phyloP scores from a whole-genome alignment of 2,888 invertebrate species.

The Ophion costatus region DNA sequence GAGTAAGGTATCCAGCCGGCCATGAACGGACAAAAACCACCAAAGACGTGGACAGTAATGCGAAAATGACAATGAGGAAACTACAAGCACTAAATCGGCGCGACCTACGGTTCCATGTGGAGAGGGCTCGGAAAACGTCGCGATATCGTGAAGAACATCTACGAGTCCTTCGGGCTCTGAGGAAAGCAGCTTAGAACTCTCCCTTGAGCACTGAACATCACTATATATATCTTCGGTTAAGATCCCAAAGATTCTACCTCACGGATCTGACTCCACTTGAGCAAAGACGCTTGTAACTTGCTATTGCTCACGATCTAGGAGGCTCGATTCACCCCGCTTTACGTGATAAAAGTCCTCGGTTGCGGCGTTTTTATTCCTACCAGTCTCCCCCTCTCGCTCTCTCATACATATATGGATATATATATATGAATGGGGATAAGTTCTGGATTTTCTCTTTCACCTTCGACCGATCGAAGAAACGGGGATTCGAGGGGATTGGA shows the following conservation, averaged over 20 bases:
- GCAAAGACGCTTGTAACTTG: neutral
- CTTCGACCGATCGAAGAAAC: constrained; percentile 30
- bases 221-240: constrained; percentile 40
- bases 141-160: too few species aligned
- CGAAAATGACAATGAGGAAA: too few species aligned
- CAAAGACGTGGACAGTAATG: too few species aligned
- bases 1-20: too few species aligned
- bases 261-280: constrained; percentile 47
- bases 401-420: neutral
- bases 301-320: neutral
- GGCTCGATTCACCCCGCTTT: neutral
- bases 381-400: neutral
- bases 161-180: too few species aligned
- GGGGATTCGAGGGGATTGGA: constrained; percentile 30
- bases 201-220: neutral
- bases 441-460: constrained; percentile 49
- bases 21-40: too few species aligned
- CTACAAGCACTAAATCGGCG: too few species aligned
- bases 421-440: neutral
- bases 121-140: too few species aligned
- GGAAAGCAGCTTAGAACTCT: too few species aligned
- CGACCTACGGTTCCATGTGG: too few species aligned
- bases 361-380: neutral
- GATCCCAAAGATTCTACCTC: constrained; percentile 30
- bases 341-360: neutral